Percentiles rank a stretch among this genome's conserved stretches.
phyloP scores from a whole-genome alignment of 2,797 vertebrate species.

The Discoglossus pictus region DNA sequence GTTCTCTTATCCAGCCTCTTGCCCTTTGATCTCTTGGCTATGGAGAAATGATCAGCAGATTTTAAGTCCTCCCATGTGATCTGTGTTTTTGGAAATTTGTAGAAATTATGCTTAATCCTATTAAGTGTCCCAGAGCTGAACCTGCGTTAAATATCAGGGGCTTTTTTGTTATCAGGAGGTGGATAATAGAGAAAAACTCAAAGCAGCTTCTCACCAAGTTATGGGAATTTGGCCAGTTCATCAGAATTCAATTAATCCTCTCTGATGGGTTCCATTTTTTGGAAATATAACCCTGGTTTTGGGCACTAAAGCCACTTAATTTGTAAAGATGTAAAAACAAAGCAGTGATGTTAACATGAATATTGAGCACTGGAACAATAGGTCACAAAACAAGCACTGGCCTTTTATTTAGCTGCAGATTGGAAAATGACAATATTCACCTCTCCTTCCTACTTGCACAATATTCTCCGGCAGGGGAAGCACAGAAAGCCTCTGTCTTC shows the following conservation, averaged over 20 bases:
- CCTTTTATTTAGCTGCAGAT: slow-evolving; percentile 76
- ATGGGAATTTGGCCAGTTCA: slow-evolving; percentile 87
- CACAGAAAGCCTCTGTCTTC: slow-evolving; percentile 97
- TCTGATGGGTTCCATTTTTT: slow-evolving; percentile 85
- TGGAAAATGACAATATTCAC: slow-evolving; percentile 26
- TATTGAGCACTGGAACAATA: slow-evolving; percentile 84
- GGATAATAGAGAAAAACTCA: slow-evolving; percentile 83
- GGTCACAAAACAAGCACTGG: slow-evolving; percentile 75
- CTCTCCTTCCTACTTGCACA: slow-evolving; percentile 86
- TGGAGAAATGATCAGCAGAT: slow-evolving; percentile 97
- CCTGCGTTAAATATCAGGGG: slow-evolving; percentile 90
- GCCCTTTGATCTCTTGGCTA: slow-evolving; percentile 97
- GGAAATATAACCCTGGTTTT: slow-evolving; percentile 53
- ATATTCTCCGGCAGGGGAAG: slow-evolving; percentile 89
- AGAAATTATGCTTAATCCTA: slow-evolving; percentile 99
- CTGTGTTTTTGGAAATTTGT: slow-evolving; percentile 99
- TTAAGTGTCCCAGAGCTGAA: slow-evolving; percentile 87
- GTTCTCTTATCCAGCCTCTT: slow-evolving; percentile 76
- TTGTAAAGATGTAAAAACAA: slow-evolving; percentile 76
- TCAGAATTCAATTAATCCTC: slow-evolving; percentile 84
- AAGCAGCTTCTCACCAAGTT: slow-evolving; percentile 81
- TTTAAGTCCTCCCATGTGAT: slow-evolving; percentile 97
- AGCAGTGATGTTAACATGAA: slow-evolving; percentile 74
- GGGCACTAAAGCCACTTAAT: slow-evolving; percentile 74
- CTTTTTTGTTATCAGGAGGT: slow-evolving; percentile 86